Conservation (phyloP, 2,888 invertebrate species). For the Callimorpha dominula region DNA sequence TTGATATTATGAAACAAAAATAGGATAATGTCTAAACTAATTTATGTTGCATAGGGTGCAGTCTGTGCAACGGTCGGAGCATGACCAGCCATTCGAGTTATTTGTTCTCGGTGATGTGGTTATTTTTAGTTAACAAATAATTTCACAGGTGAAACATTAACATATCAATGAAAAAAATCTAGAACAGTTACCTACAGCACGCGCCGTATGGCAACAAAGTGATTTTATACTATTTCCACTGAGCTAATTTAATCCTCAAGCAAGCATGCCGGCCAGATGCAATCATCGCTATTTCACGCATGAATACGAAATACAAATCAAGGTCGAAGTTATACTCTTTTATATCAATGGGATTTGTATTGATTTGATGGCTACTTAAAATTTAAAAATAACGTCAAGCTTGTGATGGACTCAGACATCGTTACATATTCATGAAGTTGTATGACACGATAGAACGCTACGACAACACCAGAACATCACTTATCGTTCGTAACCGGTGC, state of each 20-base stretch:
- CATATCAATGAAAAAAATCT: constrained; percentile 10
- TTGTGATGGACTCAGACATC: no score
- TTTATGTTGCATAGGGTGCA: no score
- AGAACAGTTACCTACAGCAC: constrained; percentile 21
- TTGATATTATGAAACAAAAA: no score
- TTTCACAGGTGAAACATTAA: constrained; percentile 1
- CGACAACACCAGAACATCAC: no score
- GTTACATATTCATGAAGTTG: no score
- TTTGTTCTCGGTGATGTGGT: no score
- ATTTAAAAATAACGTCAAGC: background rate
- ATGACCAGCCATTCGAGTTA: no score
- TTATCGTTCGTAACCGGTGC: no score
- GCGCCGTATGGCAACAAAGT: constrained; percentile 45
- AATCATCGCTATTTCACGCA: constrained; percentile 67
- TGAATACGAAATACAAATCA: constrained; percentile 60
- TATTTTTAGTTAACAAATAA: background rate
- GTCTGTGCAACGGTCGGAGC: no score
- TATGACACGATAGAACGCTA: no score
- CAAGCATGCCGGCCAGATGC: constrained; percentile 57
- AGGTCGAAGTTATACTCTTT: constrained; percentile 37
- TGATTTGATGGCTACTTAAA: constrained; percentile 22
- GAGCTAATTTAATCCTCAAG: constrained; percentile 58
- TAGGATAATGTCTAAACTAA: no score
- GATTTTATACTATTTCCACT: constrained; percentile 46
- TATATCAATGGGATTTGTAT: constrained; percentile 52